These are phyloP conservation scores for Sesia apiformis DNA, from an alignment of 2,888 invertebrate genomes.

Conservation along the genomic window DNA sequence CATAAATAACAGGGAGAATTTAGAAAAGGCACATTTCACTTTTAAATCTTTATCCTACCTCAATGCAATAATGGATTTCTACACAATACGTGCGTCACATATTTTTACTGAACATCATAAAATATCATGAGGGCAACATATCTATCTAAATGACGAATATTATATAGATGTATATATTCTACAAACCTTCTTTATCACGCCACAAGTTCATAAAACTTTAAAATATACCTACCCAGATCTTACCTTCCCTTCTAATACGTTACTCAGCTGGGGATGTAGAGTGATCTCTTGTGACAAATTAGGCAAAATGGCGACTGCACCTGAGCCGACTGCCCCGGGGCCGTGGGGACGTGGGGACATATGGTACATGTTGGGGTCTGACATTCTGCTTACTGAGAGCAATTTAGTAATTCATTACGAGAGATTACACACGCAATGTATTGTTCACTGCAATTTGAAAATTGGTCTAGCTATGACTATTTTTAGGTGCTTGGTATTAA, in stretches of 20 bases:
- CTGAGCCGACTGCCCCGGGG: slow-evolving; percentile 30
- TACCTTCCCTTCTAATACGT: background rate
- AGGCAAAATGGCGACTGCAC: slow-evolving; percentile 26
- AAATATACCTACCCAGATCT: background rate
- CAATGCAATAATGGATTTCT: no score
- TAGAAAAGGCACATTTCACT: no score
- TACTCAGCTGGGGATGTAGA: slow-evolving; percentile 9
- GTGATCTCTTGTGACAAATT: slow-evolving; percentile 47
- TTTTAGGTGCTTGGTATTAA: no score
- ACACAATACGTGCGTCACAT: no score
- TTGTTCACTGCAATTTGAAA: background rate
- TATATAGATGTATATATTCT: no score
- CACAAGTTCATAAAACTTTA: background rate
- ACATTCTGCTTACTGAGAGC: background rate
- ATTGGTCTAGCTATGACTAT: background rate
- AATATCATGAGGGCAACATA: no score
- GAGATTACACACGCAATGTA: slow-evolving; percentile 3
- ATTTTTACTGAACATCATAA: no score
- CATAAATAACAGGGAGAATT: no score
- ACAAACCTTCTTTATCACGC: no score
- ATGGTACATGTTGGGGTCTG: slow-evolving; percentile 21
- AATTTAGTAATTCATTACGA: slow-evolving; percentile 7
- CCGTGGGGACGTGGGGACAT: slow-evolving; percentile 16
- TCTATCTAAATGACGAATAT: no score
- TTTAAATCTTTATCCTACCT: no score